These are phyloP conservation scores for Saccostrea echinata DNA, from an alignment of 1,140 invertebrate genomes.

Conservation along the genomic window DNA sequence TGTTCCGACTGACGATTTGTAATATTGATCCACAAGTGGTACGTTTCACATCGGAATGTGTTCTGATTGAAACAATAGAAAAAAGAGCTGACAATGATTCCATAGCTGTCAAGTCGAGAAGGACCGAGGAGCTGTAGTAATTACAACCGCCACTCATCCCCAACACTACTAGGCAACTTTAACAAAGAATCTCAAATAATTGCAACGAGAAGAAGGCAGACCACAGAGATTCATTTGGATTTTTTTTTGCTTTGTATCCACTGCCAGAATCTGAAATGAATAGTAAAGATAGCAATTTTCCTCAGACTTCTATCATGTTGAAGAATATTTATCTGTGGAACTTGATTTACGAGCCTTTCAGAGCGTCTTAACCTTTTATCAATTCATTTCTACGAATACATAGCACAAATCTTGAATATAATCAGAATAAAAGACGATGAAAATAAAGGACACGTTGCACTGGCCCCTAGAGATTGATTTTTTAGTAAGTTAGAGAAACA, in stretches of 20 bases:
- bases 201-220: constrained; percentile 20
- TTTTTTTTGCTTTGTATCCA: background rate
- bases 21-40: constrained; percentile 1
- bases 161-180: background rate
- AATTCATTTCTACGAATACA: background rate
- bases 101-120: constrained; percentile 9
- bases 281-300: constrained; percentile 18
- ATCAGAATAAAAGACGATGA: background rate
- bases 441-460: background rate
- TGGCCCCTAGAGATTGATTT: background rate
- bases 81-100: constrained; percentile 10
- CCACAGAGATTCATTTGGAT: background rate
- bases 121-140: background rate
- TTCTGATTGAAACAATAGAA: constrained; percentile 18
- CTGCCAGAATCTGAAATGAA: background rate
- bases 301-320: background rate
- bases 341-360: background rate
- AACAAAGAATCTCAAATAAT: constrained; percentile 27
- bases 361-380: constrained; percentile 23
- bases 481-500: no score
- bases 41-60: background rate
- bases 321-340: background rate
- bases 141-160: constrained; percentile 6
- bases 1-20: background rate
- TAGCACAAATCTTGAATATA: background rate